These are phyloP conservation scores for Oscheius sp. DNA, from an alignment of 2,888 invertebrate species.

Conservation along the genomic window DNA sequence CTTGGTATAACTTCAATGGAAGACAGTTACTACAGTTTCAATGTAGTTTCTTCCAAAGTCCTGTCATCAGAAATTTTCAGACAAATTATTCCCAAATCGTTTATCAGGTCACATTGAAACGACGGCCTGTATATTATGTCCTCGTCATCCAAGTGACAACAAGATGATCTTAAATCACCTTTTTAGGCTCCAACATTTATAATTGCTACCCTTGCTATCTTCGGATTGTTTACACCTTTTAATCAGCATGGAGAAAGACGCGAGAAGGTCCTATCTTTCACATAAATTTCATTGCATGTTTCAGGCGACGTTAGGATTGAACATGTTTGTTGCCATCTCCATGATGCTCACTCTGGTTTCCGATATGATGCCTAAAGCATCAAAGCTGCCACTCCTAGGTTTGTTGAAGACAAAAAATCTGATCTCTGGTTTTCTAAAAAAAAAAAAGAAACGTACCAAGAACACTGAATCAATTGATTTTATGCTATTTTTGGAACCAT, in stretches of 20 bases:
- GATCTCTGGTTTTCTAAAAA: background rate
- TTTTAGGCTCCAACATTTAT: slow-evolving; percentile 52
- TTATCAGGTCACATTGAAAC: slow-evolving; percentile 19
- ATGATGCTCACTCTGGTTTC: slow-evolving; percentile 57
- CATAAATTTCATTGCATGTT: background rate
- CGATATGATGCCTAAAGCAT: slow-evolving; percentile 60
- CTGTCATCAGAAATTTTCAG: background rate
- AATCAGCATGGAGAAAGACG: slow-evolving; percentile 41
- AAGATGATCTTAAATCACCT: background rate
- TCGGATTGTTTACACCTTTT: slow-evolving; percentile 57
- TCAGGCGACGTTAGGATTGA: slow-evolving; percentile 46
- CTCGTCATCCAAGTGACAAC: slow-evolving; percentile 29
- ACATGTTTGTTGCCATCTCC: slow-evolving; percentile 55
- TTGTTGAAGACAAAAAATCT: background rate
- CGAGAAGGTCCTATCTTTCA: slow-evolving; percentile 38
- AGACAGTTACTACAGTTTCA: background rate
- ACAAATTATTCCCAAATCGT: slow-evolving; percentile 17
- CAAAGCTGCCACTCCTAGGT: slow-evolving; percentile 52
- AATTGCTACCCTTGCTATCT: slow-evolving; percentile 51
- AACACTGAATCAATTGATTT: too few relatives aligned
- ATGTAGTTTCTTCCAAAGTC: background rate
- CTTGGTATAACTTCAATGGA: slow-evolving; percentile 29
- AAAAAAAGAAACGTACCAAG: too few relatives aligned
- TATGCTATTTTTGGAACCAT: too few relatives aligned
- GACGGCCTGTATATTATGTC: slow-evolving; percentile 37